Evolutionary conservation across 2,888 invertebrate species (phyloP), one percentile per base, ranked within the genome.

Genomic region (Eumacrocentrus americanus): DNA sequence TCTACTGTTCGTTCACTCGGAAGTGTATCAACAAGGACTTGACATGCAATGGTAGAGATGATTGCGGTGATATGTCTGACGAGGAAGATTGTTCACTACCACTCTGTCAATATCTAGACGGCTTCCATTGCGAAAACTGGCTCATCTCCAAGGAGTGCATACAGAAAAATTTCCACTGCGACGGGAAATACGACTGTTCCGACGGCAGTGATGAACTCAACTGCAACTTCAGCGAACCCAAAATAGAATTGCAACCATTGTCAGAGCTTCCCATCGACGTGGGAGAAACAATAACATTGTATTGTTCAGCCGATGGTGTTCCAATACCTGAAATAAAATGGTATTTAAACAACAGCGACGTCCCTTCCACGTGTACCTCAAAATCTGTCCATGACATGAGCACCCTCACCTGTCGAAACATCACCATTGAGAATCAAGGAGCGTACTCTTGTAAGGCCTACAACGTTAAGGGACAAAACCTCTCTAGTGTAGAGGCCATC

Each of bases 371-470:
- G 75, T 94, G 94, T 77, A 81, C 76, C 0, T 87, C 86, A 2
- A 88, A 86, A 0, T 94, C 91, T 67, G 83, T 84, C 1, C 87
- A 90, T 58, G 98, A 98, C 1, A 84, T 88, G 0, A 98, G 98
- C 9, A 87, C 87, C 0, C 84, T 99, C 1, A 89, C 87, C 1
- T 95, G 94, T 81, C 90, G 87, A 7, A 84, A 87, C 64, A 87
- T 90, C 72, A 84, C 84, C 78, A 77, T 84, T 3, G 81, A 83
- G 55, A 94, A 98, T 75, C 94, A 94, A 75, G 99, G 98, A 5
- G 98, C 98, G 0, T 99, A 99, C 82, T 97, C 96, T 0, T 99
- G 98, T 77, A 98, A 99, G 83, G 96, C 94, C 0, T 88, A 98
- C 66, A 98, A 97, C 82, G 89, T 88, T 64, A 88, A 87, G 65